Conservation (phyloP, 2,797 vertebrate species). For the Lepilemur ruficaudatus region DNA sequence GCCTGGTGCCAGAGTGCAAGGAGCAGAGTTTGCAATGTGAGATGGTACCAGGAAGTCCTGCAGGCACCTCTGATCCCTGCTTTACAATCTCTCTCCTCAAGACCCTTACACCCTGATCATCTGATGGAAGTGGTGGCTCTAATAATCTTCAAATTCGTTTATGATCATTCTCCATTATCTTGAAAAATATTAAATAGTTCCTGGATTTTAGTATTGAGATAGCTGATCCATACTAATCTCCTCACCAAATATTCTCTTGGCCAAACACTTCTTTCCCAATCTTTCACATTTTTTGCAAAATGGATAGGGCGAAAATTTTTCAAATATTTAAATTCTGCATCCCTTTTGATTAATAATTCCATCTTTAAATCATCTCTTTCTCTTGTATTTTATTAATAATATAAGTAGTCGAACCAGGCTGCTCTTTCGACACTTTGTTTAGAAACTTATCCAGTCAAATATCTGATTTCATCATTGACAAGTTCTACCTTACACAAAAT, state of each 20-base stretch:
- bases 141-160: neutral
- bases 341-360: neutral
- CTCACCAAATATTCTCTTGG: neutral
- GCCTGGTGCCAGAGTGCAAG: rapidly evolving
- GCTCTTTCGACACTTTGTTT: neutral
- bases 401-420: neutral
- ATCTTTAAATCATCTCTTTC: neutral
- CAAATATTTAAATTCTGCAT: neutral
- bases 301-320: neutral
- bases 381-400: neutral
- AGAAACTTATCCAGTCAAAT: neutral
- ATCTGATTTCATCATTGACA: neutral
- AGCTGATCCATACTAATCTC: neutral
- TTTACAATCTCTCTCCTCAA: neutral
- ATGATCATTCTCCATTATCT: neutral
- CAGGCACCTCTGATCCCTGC: too few relatives aligned
- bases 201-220: neutral
- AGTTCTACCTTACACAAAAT: neutral
- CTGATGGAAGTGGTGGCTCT: neutral
- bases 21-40: neutral
- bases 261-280: neutral
- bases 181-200: neutral
- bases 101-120: neutral
- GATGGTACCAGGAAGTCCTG: too few relatives aligned
- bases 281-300: neutral